Evolutionary conservation across 2,888 invertebrate species (phyloP).

Genomic region (Eilema griseolum): DNA sequence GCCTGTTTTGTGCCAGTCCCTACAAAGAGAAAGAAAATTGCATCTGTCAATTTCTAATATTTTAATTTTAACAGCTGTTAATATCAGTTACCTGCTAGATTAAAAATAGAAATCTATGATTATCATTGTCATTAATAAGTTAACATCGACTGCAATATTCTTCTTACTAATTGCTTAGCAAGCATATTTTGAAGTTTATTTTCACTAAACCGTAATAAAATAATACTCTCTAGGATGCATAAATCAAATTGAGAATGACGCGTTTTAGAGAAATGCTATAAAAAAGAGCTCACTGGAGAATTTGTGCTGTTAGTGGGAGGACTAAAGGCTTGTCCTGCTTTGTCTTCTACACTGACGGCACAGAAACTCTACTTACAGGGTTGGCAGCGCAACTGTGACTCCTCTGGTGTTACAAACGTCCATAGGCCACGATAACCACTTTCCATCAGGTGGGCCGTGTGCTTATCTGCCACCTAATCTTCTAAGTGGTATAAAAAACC

Average conservation of each 20-base stretch:
- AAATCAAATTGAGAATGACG: not conserved
- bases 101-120: not conserved
- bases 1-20: not conserved
- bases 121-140: not conserved
- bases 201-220: not conserved
- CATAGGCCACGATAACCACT: too few relatives aligned
- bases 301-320: too few relatives aligned
- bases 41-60: slow-evolving; percentile 1
- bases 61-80: not conserved
- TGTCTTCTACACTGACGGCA: too few relatives aligned
- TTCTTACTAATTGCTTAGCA: slow-evolving; percentile 1
- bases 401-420: too few relatives aligned
- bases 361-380: too few relatives aligned
- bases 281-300: too few relatives aligned
- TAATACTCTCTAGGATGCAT: not conserved
- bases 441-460: too few relatives aligned
- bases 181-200: not conserved
- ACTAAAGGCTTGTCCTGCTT: too few relatives aligned
- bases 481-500: too few relatives aligned
- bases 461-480: too few relatives aligned
- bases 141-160: slow-evolving; percentile 3
- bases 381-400: too few relatives aligned
- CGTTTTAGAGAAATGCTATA: not conserved
- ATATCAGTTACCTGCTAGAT: not conserved
- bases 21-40: not conserved